A percentile compares a stretch with the other conserved stretches of the same genome.
phyloP scores from a whole-genome alignment of 2,797 vertebrate genomes.

The Poecilia gillii region DNA sequence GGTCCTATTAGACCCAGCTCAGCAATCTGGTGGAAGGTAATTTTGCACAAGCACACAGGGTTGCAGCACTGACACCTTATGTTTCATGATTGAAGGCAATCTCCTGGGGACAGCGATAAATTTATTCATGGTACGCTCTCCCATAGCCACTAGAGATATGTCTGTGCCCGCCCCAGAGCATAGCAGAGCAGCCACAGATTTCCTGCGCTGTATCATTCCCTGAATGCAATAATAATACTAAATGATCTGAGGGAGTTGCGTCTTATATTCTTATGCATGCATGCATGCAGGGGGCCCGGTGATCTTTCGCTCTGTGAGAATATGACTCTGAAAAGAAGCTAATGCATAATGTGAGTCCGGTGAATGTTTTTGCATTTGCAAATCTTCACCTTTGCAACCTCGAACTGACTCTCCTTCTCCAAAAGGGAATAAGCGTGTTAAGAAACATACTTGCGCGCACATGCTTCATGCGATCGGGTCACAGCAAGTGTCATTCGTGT shows the following conservation, averaged over 20 bases:
- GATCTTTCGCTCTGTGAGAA: slow-evolving; percentile 49
- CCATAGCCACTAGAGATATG: slow-evolving; percentile 77
- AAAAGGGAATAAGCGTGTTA: slow-evolving; percentile 57
- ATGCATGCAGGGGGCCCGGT: slow-evolving; percentile 30
- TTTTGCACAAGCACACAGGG: slow-evolving; percentile 78
- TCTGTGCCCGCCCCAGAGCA: slow-evolving; percentile 55
- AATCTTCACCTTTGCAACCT: slow-evolving; percentile 50
- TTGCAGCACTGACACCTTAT: slow-evolving; percentile 82
- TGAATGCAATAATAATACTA: slow-evolving; percentile 78
- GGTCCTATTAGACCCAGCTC: slow-evolving; percentile 76
- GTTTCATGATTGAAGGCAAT: slow-evolving; percentile 85
- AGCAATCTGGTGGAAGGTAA: slow-evolving; percentile 81
- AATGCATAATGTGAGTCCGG: slow-evolving; percentile 42
- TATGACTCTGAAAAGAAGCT: slow-evolving; percentile 50
- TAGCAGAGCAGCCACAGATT: slow-evolving; percentile 69
- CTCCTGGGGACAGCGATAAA: slow-evolving; percentile 80
- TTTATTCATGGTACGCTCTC: slow-evolving; percentile 83
- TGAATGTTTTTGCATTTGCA: slow-evolving; percentile 63
- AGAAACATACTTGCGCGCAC: slow-evolving; percentile 26
- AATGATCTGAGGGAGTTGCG: slow-evolving; percentile 74
- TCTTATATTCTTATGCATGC: slow-evolving; percentile 59
- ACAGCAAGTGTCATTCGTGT: slow-evolving; percentile 78
- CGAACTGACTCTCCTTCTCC: slow-evolving; percentile 49
- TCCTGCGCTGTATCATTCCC: slow-evolving; percentile 74
- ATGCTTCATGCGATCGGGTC: slow-evolving; percentile 62